phyloP scores from a whole-genome alignment of 2,888 invertebrate species.

The Carcina quercana region DNA sequence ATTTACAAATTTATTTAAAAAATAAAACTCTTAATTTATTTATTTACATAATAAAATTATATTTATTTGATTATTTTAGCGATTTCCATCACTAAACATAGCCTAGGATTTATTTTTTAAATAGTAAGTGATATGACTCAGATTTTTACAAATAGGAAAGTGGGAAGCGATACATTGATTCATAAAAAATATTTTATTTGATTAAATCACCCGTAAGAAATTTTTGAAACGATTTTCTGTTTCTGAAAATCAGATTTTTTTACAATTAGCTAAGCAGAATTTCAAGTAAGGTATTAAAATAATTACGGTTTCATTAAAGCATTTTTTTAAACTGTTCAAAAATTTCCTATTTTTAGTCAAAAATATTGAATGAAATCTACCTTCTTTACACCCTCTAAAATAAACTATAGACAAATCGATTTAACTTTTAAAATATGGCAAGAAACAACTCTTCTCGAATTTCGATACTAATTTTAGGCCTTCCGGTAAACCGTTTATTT shows the following conservation, averaged over 20 bases:
- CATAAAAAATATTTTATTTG: slow-evolving; percentile 23
- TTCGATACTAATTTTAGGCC: background rate
- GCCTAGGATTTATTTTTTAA: slow-evolving; percentile 41
- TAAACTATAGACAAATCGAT: background rate
- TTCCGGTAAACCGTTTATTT: background rate
- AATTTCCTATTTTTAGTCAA: too few relatives aligned
- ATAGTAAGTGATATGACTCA: slow-evolving; percentile 62
- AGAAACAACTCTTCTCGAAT: background rate
- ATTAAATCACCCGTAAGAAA: too few relatives aligned
- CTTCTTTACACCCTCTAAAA: slow-evolving; percentile 19
- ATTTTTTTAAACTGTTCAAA: too few relatives aligned
- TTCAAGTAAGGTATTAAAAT: too few relatives aligned
- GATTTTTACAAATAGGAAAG: slow-evolving; percentile 46
- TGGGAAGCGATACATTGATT: slow-evolving; percentile 27
- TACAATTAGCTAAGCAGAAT: too few relatives aligned
- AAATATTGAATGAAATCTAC: too few relatives aligned
- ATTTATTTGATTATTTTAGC: too few relatives aligned
- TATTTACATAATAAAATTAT: slow-evolving; percentile 20
- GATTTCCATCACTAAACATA: slow-evolving; percentile 46
- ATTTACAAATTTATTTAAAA: slow-evolving; percentile 55
- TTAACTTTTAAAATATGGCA: background rate
- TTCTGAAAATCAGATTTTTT: too few relatives aligned
- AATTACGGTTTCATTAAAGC: too few relatives aligned
- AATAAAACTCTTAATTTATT: slow-evolving; percentile 28
- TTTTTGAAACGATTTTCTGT: too few relatives aligned